Conservation (phyloP, 2,888 invertebrate species). For the Ochropleura plecta region DNA sequence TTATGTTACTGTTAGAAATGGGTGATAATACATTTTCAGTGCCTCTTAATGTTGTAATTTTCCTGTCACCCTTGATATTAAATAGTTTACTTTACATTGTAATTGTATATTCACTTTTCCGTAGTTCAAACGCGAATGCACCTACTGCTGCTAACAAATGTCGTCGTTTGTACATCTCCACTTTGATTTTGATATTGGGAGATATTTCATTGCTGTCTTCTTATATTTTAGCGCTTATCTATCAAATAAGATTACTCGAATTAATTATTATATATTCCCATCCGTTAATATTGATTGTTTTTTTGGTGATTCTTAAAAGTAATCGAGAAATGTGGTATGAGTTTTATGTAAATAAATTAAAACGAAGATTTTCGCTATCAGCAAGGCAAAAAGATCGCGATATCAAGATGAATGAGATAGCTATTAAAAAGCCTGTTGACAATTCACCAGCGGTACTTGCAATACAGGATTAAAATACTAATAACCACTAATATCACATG, state of each 20-base stretch:
- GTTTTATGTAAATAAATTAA: neutral
- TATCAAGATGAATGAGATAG: neutral
- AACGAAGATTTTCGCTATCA: neutral
- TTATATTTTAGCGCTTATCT: neutral
- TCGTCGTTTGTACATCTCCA: neutral
- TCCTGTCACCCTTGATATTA: neutral
- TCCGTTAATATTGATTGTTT: neutral
- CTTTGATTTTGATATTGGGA: neutral
- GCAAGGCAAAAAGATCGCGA: neutral
- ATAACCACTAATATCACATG: neutral
- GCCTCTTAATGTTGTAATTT: neutral
- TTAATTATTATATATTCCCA: neutral
- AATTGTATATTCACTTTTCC: slow-evolving; percentile 1
- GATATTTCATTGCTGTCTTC: neutral
- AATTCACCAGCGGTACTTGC: neutral
- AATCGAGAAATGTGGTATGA: neutral
- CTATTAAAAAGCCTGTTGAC: neutral
- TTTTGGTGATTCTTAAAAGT: slow-evolving; percentile 2
- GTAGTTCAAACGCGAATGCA: neutral
- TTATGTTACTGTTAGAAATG: neutral
- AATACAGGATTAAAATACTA: neutral
- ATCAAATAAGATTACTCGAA: neutral
- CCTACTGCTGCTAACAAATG: neutral
- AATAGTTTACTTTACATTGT: slow-evolving; percentile 2
- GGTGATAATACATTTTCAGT: neutral